A percentile compares a stretch with the other conserved stretches of the same genome.
Evolutionary conservation across 2,888 invertebrate genomes (phyloP).

Genomic region (Lacanobia oleracea): DNA sequence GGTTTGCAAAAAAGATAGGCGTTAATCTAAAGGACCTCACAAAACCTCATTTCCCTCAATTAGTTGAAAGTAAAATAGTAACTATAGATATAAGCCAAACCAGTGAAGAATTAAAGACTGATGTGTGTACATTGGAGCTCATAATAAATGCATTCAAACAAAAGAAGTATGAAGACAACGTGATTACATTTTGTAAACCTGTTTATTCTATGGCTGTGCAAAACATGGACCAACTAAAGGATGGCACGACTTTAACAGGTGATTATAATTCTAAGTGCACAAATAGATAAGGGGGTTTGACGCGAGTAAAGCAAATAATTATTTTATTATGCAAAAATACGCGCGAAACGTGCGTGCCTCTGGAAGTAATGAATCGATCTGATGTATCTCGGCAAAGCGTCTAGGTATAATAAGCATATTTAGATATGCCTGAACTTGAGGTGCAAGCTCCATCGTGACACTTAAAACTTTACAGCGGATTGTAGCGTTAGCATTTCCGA

Average conservation of each 20-base stretch:
- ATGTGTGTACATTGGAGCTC: constrained; percentile 92
- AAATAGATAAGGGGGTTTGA: no score
- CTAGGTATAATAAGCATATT: no score
- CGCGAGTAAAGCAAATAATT: not conserved
- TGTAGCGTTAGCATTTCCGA: no score
- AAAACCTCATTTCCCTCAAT: constrained; percentile 80
- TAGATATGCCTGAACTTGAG: no score
- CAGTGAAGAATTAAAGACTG: constrained; percentile 89
- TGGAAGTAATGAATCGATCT: no score
- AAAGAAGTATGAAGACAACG: constrained; percentile 93
- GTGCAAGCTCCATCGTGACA: no score
- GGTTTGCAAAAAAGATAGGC: constrained; percentile 86
- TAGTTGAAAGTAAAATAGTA: constrained; percentile 75
- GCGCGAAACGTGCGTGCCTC: not conserved
- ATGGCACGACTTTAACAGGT: constrained; percentile 92
- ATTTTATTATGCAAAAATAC: not conserved
- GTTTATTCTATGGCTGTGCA: constrained; percentile 94
- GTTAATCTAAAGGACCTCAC: constrained; percentile 85
- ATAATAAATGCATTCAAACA: constrained; percentile 94
- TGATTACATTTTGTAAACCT: constrained; percentile 92
- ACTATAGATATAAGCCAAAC: constrained; percentile 72
- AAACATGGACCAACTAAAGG: constrained; percentile 91
- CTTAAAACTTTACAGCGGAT: no score
- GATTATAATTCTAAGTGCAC: constrained; percentile 31
- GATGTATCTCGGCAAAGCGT: no score